A percentile compares a stretch with the other conserved stretches of the same genome.
Conservation (phyloP, 2,888 invertebrate genomes). For the Xylota segnis region DNA sequence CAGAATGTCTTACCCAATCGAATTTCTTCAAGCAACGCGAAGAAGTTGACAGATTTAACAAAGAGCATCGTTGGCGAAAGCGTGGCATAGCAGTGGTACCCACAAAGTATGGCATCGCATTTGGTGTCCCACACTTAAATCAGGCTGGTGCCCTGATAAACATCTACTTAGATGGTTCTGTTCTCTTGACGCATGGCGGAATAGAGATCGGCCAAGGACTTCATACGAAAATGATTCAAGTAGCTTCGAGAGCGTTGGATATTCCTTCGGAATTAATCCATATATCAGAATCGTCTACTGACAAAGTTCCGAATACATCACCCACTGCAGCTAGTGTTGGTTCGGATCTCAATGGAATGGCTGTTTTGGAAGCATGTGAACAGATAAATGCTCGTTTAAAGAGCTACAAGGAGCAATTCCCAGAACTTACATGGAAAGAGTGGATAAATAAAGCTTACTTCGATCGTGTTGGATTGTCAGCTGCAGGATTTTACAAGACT, state of each 20-base stretch:
- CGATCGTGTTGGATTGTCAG: constrained; percentile 91
- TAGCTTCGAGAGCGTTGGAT: constrained; percentile 90
- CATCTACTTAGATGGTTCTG: constrained; percentile 95
- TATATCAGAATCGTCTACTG: constrained; percentile 93
- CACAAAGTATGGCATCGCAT: constrained; percentile 94
- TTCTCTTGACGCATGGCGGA: constrained; percentile 95
- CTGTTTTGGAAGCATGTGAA: constrained; percentile 93
- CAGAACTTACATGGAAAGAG: constrained; percentile 92
- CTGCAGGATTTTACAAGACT: constrained; percentile 93
- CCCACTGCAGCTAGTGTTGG: constrained; percentile 95
- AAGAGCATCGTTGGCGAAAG: constrained; percentile 93
- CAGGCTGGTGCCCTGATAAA: constrained; percentile 95
- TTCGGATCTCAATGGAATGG: constrained; percentile 96
- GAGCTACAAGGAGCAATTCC: constrained; percentile 90
- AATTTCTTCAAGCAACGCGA: constrained; percentile 87
- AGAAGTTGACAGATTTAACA: constrained; percentile 89
- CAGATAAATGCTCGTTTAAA: constrained; percentile 89
- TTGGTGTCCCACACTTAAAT: constrained; percentile 90
- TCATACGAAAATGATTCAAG: constrained; percentile 98
- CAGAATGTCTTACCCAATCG: constrained; percentile 90
- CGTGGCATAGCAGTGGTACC: constrained; percentile 93
- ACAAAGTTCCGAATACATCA: constrained; percentile 96
- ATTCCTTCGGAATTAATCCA: constrained; percentile 91
- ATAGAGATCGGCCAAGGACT: constrained; percentile 99
- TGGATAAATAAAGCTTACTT: constrained; percentile 92